Percentiles rank a stretch among this genome's conserved stretches.
Evolutionary conservation across 2,888 invertebrate genomes (phyloP).

Genomic region (Lysandra coridon): DNA sequence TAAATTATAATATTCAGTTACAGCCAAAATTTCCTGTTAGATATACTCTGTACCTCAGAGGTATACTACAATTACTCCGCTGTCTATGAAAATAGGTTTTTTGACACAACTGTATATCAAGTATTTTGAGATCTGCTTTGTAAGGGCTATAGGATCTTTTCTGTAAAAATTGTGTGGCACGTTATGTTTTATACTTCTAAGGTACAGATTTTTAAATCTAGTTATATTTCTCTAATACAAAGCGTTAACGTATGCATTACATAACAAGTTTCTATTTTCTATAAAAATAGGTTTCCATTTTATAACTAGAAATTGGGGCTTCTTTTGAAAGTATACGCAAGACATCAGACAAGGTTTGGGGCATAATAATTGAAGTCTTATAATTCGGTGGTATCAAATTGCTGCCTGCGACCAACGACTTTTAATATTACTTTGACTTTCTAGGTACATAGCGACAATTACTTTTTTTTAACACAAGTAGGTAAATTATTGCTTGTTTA

Average conservation of each 20-base stretch:
- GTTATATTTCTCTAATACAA: neutral
- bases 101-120: too few species aligned
- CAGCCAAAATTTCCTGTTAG: neutral
- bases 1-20: neutral
- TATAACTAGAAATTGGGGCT: constrained; percentile 1
- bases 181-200: neutral
- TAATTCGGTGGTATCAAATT: constrained; percentile 3
- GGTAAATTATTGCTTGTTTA: neutral
- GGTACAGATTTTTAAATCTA: neutral
- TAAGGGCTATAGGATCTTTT: too few species aligned
- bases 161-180: too few species aligned
- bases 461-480: neutral
- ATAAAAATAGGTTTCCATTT: neutral
- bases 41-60: neutral
- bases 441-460: too few species aligned
- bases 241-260: neutral
- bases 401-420: neutral
- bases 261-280: neutral
- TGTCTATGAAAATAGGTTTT: too few species aligned
- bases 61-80: neutral
- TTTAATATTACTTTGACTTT: neutral
- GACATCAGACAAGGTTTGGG: constrained; percentile 1
- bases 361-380: neutral
- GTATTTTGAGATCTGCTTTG: too few species aligned
- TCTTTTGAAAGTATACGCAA: neutral